Base-by-base conservation (phyloP, 2,797 vertebrate genomes). In the Nyctalus aviator region DNA sequence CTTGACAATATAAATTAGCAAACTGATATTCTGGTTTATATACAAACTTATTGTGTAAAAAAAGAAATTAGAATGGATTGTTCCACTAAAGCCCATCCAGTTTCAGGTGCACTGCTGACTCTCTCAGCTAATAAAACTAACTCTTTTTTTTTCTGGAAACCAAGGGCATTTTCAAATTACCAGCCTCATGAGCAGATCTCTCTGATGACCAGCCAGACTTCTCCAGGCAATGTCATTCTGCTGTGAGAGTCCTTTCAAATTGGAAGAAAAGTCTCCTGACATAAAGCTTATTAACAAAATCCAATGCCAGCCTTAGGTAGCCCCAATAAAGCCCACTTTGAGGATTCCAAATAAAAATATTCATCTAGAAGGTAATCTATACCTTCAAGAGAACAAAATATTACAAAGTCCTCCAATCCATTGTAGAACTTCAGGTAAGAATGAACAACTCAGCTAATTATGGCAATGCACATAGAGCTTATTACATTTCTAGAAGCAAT, bases 91-190 rank as follows among this genome's bases (percentile, higher is more conserved):
- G 53, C 3, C 3, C 25, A 32, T 75, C 86, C 37, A 23, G 57
- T 86, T 78, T 69, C 46, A 48, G 3, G 9, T 90, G 18, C 48
- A 17, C 21, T 23, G 30, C 4, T 57, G 81, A 72, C 62, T 76
- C 68, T 78, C 50, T 82, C 21, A 72, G 30, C 59, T 20, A 25
- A 23, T 21, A 66, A 35, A 78, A 64, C 27, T 55, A 84, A 21
- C 44, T 78, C 64, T 88, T 90, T 88, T 90, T 57, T 50, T 0
- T 53, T 46, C 57, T 76, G 37, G 88, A 75, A 88, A 90, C 66
- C 35, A 15, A 82, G 76, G 77, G 88, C 41, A 66, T 95, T 93
- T 95, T 50, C 48, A 88, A 78, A 88, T 85, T 73, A 50, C 50
- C 23, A 72, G 14, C 0, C 27, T 85, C 50, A 18, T 13, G 88